Evolutionary conservation across 2,888 invertebrate genomes (phyloP).

Genomic region (Rotaria macrura): DNA sequence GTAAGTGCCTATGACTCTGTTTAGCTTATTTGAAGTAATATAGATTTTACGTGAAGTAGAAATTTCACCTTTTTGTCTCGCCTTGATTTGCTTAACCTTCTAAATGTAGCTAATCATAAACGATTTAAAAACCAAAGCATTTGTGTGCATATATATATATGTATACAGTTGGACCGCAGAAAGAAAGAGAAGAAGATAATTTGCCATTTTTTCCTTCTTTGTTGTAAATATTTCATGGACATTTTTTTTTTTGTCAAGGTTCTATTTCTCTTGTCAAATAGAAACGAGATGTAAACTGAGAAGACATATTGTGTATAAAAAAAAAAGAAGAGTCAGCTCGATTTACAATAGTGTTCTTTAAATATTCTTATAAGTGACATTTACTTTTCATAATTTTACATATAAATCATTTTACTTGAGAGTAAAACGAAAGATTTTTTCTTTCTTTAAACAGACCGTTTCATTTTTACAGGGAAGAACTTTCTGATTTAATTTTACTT

Average conservation of each 20-base stretch:
- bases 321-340: not conserved
- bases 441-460: no score
- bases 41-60: not conserved
- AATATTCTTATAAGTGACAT: not conserved
- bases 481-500: not conserved
- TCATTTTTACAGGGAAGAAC: no score
- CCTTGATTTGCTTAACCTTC: not conserved
- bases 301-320: not conserved
- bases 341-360: not conserved
- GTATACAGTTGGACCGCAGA: no score
- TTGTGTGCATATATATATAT: no score
- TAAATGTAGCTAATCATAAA: not conserved
- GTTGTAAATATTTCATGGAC: not conserved
- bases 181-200: no score
- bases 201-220: no score
- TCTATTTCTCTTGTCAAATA: not conserved
- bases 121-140: not conserved
- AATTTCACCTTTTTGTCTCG: not conserved
- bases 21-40: not conserved
- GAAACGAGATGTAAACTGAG: not conserved
- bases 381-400: slow-evolving; percentile 6
- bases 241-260: not conserved
- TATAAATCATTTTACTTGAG: not conserved
- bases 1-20: not conserved
- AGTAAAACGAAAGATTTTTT: not conserved